These are phyloP conservation scores for Stictocephala bisonia DNA, from an alignment of 2,888 invertebrate genomes.

Conservation along the genomic window DNA sequence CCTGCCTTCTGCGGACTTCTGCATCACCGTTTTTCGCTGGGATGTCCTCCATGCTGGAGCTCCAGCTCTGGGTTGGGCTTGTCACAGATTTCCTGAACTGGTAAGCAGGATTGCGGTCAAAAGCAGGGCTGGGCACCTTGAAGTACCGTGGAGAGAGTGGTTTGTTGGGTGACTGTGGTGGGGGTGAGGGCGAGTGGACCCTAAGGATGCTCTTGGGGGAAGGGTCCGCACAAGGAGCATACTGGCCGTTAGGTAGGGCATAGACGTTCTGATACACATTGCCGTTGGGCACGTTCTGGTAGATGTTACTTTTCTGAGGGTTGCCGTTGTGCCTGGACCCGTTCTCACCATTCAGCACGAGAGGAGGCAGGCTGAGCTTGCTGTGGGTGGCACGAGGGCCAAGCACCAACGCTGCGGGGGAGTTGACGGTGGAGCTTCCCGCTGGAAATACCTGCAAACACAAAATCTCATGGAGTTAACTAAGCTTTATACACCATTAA, in stretches of 20 bases:
- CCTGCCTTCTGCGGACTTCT: conserved; percentile 44
- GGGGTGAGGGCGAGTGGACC: conserved; percentile 28
- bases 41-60: conserved; percentile 39
- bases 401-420: conserved; percentile 84
- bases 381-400: conserved; percentile 64
- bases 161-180: conserved; percentile 15
- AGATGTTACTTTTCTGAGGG: conserved; percentile 32
- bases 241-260: conserved; percentile 45
- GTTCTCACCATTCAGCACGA: conserved; percentile 25
- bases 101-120: conserved; percentile 67
- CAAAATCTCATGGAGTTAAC: neutral
- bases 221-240: conserved; percentile 33
- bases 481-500: too few species aligned
- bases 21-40: conserved; percentile 31
- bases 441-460: conserved; percentile 74
- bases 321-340: conserved; percentile 38
- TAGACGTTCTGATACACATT: conserved; percentile 46
- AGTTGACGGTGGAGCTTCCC: conserved; percentile 81
- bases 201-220: neutral
- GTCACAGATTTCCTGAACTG: conserved; percentile 45
- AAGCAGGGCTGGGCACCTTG: conserved; percentile 67
- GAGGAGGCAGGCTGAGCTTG: conserved; percentile 28
- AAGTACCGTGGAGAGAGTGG: conserved; percentile 16
- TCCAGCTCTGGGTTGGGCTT: conserved; percentile 47
- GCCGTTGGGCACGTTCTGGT: conserved; percentile 33